These are phyloP conservation scores for Anastatus disparis DNA, from an alignment of 1,140 invertebrate genomes.

Conservation along the genomic window DNA sequence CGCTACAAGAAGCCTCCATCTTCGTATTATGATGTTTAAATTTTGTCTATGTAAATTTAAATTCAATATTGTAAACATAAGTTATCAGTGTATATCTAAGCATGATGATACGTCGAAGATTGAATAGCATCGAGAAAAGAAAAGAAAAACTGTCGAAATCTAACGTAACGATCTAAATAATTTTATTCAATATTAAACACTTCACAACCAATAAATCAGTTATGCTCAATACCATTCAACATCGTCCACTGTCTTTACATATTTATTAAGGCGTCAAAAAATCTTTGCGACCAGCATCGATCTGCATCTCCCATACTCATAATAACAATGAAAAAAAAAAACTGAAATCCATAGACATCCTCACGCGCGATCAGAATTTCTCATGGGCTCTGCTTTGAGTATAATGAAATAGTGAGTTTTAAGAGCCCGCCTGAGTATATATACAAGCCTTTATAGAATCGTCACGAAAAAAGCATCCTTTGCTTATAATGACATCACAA, in stretches of 20 bases:
- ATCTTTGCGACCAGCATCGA: background rate
- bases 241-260: conserved; percentile 22
- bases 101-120: background rate
- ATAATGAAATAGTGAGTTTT: no score
- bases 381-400: conserved; percentile 17
- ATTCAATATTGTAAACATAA: no score
- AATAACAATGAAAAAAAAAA: no score
- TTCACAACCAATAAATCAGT: conserved; percentile 14
- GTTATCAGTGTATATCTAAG: no score
- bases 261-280: conserved; percentile 33
- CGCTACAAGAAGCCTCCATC: no score
- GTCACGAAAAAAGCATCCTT: background rate
- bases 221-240: no score
- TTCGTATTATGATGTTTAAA: no score
- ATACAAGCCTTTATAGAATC: conserved; percentile 14
- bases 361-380: conserved; percentile 34
- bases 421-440: no score
- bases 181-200: conserved; percentile 3
- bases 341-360: no score
- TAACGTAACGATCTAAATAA: conserved; percentile 16
- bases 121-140: background rate
- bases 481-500: conserved; percentile 49
- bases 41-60: no score
- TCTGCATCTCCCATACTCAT: background rate
- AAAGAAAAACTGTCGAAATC: conserved; percentile 13